Evolutionary conservation across 2,113 vertebrate species (phyloP).

Genomic region (Laterallus jamaicensis): DNA sequence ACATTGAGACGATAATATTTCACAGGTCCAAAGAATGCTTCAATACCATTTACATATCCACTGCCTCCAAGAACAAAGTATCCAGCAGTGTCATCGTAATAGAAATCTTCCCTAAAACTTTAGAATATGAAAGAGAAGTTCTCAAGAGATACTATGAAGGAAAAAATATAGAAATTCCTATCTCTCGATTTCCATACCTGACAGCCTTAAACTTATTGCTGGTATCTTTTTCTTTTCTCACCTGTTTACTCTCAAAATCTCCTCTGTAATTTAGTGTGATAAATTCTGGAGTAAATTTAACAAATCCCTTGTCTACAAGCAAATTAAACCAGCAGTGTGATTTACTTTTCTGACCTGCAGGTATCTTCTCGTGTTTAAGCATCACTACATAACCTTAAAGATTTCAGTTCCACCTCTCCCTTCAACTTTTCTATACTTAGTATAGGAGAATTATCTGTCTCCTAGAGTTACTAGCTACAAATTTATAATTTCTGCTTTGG

Average conservation of each 20-base stretch:
- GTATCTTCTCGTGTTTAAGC: not conserved
- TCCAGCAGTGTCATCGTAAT: slow-evolving; percentile 87
- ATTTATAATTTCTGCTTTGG: not conserved
- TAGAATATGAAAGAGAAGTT: slow-evolving; percentile 27
- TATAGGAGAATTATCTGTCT: not conserved
- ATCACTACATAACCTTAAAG: not conserved
- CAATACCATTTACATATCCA: slow-evolving; percentile 77
- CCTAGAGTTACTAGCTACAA: not conserved
- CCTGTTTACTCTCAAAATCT: not conserved
- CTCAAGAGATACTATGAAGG: not conserved
- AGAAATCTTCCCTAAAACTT: slow-evolving; percentile 82
- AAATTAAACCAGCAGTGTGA: not conserved
- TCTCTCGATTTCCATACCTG: not conserved
- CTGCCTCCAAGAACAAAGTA: slow-evolving; percentile 90
- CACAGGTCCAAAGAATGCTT: slow-evolving; percentile 87
- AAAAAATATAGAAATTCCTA: not conserved
- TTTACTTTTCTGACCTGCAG: not conserved
- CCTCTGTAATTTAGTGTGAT: not conserved
- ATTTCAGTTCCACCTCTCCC: not conserved
- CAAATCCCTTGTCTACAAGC: not conserved
- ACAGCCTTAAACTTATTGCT: not conserved
- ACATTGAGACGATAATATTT: slow-evolving; percentile 86
- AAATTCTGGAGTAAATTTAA: not conserved
- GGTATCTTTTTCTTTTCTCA: not conserved
- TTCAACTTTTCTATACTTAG: not conserved